phyloP scores from a whole-genome alignment of 2,888 invertebrate species.

The Cybosia mesomella region DNA sequence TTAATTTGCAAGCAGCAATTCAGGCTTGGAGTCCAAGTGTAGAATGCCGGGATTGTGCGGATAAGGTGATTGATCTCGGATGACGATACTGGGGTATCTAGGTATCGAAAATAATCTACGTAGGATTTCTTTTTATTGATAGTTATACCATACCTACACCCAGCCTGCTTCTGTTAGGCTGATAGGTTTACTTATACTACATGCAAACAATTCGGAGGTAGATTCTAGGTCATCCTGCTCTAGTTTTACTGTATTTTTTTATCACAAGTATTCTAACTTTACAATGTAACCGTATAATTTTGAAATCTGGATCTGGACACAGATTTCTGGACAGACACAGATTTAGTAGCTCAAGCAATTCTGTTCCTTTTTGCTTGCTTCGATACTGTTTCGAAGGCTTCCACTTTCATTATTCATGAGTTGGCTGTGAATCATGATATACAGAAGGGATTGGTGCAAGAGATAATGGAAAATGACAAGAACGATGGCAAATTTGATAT shows the following conservation, averaged over 20 bases:
- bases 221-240: too few relatives aligned
- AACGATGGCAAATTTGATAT: constrained; percentile 79
- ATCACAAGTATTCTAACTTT: too few relatives aligned
- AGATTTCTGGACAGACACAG: constrained; percentile 62
- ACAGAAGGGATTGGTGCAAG: constrained; percentile 58
- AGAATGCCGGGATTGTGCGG: neutral
- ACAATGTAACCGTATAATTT: neutral
- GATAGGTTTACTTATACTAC: too few relatives aligned
- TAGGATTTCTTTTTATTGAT: neutral
- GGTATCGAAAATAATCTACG: neutral
- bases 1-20: constrained; percentile 3
- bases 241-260: too few relatives aligned
- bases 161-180: too few relatives aligned
- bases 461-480: constrained; percentile 60
- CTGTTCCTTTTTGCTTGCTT: constrained; percentile 69
- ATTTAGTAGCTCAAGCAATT: constrained; percentile 64
- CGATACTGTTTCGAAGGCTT: constrained; percentile 61
- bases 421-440: constrained; percentile 65
- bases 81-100: neutral
- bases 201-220: too few relatives aligned
- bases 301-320: too few relatives aligned
- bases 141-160: neutral
- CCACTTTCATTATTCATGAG: constrained; percentile 64
- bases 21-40: neutral
- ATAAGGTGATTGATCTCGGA: neutral